Evolutionary conservation across 1,140 invertebrate genomes (phyloP), one percentile per base, ranked within the genome.

Genomic region (Cotesia typhae): DNA sequence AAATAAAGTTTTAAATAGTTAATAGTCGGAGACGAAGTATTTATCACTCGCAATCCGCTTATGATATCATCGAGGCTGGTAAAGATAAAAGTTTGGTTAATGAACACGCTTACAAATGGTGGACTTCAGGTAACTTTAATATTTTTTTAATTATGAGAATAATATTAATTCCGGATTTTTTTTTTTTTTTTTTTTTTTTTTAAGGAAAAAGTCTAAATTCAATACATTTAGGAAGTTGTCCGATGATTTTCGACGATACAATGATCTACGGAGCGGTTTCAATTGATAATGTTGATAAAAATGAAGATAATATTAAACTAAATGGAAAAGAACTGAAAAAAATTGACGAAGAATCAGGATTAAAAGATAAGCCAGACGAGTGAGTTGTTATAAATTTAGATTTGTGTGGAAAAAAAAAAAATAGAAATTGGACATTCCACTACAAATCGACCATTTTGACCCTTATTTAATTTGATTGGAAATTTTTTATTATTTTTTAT

Each of bases 191-290:
- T 14, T 14, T 14, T 14, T 14, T 14, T 14, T 14, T 14, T 14
- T 14, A 14, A 74, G 75, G 51, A 4, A 74, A 53, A 61, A 74
- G 72, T 57, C 38, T 72, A 12, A 67, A 75, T 41, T 73, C 73
- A 4, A 61, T 74, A 0, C 53, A 76, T 63, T 51, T 75, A 1
- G 77, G 75, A 9, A 78, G 77, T 47, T 73, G 69, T 47, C 41
- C 35, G 5, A 74, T 69, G 64, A 71, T 78, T 12, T 73, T 76
- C 51, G 75, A 78, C 37, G 76, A 76, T 0, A 28, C 70, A 35
- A 12, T 52, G 12, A 47, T 70, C n/a, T 37, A 66, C 63, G 41
- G 12, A 10, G 14, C 17, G 38, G 60, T 20, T 28, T 14, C 67
- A 41, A n/a, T 63, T 9, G 28, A 52, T 17, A 14, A 47, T 52